phyloP scores from a whole-genome alignment of 92 coral and sea anemone species.

The Meandrina meandrites region DNA sequence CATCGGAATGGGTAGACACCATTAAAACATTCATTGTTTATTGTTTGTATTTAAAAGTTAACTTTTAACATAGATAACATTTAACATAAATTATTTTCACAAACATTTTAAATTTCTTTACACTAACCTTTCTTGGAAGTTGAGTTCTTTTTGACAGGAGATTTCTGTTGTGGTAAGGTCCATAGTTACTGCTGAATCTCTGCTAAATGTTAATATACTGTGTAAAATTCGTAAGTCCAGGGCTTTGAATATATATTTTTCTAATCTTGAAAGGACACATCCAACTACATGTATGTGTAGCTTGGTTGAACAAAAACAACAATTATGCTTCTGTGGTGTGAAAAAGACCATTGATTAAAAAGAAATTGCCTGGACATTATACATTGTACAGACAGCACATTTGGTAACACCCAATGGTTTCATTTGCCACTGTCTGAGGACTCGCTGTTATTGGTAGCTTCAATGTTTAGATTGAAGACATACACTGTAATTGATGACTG shows the following conservation, averaged over 20 bases:
- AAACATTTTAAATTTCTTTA: background rate
- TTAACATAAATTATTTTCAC: background rate
- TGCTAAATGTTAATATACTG: background rate
- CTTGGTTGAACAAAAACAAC: background rate
- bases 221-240: background rate
- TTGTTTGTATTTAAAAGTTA: background rate
- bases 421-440: background rate
- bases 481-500: background rate
- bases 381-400: background rate
- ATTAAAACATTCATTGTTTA: no score
- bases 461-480: background rate
- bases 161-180: slow-evolving; percentile 19
- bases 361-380: background rate
- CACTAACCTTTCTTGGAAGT: slow-evolving; percentile 35
- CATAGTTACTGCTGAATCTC: background rate
- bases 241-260: background rate
- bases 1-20: background rate
- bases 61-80: background rate
- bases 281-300: no score
- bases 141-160: slow-evolving; percentile 36
- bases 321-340: background rate
- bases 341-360: background rate
- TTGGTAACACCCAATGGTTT: no score
- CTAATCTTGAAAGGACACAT: no score
- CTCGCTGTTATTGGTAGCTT: background rate